A percentile compares a stretch with the other conserved stretches of the same genome.
Evolutionary conservation across 1,140 invertebrate genomes (phyloP).

Genomic region (Drosophila leontia): DNA sequence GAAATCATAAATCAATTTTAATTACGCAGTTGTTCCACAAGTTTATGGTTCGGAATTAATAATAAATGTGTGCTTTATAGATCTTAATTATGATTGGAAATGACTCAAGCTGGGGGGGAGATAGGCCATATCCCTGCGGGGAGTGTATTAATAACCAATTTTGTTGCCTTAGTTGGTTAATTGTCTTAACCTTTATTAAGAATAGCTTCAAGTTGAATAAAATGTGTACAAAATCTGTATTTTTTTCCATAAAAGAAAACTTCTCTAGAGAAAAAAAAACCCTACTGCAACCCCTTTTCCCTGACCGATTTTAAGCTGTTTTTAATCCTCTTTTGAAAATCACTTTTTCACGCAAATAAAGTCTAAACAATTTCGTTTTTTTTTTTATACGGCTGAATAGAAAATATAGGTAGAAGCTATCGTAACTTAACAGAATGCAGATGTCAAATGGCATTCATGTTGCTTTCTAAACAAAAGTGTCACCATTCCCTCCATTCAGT

Average conservation of each 20-base stretch:
- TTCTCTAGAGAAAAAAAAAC: too few relatives aligned
- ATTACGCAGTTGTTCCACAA: conserved; percentile 41
- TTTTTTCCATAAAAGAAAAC: too few relatives aligned
- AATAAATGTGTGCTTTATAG: conserved; percentile 21
- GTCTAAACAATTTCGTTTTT: not conserved
- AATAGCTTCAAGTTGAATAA: too few relatives aligned
- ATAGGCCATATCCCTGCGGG: not conserved
- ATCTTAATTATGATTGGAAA: conserved; percentile 22
- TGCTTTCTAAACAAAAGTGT: not conserved
- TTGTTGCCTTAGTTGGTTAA: not conserved
- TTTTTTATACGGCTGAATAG: not conserved
- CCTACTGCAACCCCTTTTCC: too few relatives aligned
- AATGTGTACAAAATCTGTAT: too few relatives aligned
- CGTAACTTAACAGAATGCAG: not conserved
- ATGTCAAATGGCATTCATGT: not conserved
- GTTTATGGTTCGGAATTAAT: conserved; percentile 19
- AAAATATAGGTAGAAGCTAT: too few relatives aligned
- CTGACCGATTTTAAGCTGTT: not conserved
- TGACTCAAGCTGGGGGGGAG: not conserved
- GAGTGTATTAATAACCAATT: not conserved
- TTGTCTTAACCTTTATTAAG: too few relatives aligned
- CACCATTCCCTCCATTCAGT: not conserved
- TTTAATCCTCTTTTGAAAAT: conserved; percentile 6
- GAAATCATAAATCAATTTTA: conserved; percentile 63
- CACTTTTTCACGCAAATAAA: not conserved